Evolutionary conservation across 2,113 vertebrate genomes (phyloP), one percentile per base, ranked within the genome.

Genomic region (Crotalus horridus): DNA sequence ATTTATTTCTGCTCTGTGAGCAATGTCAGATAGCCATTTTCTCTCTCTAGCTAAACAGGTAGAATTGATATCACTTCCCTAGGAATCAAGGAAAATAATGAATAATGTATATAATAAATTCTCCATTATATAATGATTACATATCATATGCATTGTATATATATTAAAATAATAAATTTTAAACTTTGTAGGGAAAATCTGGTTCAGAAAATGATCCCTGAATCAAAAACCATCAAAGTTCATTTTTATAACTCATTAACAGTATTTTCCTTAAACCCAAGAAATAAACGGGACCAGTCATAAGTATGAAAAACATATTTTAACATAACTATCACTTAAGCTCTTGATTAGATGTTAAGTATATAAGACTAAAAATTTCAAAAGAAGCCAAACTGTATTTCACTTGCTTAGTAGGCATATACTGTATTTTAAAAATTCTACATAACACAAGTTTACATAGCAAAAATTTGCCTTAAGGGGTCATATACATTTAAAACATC

Each of bases 401-500:
- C 26, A 69, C 26, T 54, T 81, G 43, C 23, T 43, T 20, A 24
- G 33, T 46, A 59, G 94, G 53, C 39, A 90, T 46, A 24, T 33
- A 15, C 86, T 55, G 94, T 92, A 93, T 95, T 96, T 43, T 53
- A 93, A 85, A 81, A 61, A 23, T 58, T 93, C 91, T 58, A 93
- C 91, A n/a, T 93, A 96, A 92, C 0, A 0, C 81, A 94, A 93
- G 87, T 8, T 88, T 8, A 61, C 51, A 33, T 58, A 93, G 91
- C 87, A 93, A 91, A 69, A 95, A 33, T 92, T 7, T 91, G 74
- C 58, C 6, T 43, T 10, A 0, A 87, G 6, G 0, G 90, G 69
- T 94, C 93, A 94, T 94, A 93, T 94, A 90, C 23, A 58, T 94
- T 95, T 94, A 95, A 96, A 88, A 95, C 85, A 9, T 85, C 92